phyloP scores from a whole-genome alignment of 2,113 vertebrate genomes.

The Passer montanus region DNA sequence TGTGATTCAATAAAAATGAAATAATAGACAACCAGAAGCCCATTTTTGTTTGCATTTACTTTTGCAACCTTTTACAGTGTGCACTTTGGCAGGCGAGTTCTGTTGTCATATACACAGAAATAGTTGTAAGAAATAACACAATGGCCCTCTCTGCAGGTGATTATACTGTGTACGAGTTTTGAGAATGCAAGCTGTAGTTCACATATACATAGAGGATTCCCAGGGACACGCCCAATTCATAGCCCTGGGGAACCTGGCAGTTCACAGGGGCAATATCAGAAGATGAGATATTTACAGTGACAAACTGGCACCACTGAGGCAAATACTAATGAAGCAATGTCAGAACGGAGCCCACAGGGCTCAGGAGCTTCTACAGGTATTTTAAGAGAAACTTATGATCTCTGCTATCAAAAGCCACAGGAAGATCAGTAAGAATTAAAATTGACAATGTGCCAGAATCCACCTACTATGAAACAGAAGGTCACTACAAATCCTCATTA shows the following conservation, averaged over 20 bases:
- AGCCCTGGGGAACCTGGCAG: constrained; percentile 41
- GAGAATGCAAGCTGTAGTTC: neutral
- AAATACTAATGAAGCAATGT: constrained; percentile 65
- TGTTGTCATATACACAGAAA: neutral
- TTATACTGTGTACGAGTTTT: neutral
- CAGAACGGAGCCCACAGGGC: constrained; percentile 36
- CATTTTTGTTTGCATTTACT: neutral
- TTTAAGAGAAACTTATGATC: constrained; percentile 68
- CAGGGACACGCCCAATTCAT: constrained; percentile 49
- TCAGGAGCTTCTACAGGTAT: constrained; percentile 49
- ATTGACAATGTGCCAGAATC: constrained; percentile 70
- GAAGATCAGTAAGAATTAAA: constrained; percentile 74
- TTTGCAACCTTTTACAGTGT: neutral
- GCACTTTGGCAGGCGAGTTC: neutral
- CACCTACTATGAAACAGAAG: constrained; percentile 72
- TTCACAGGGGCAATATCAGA: constrained; percentile 56
- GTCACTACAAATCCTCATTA: constrained; percentile 77
- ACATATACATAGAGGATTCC: neutral
- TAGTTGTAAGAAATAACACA: neutral
- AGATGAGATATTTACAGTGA: constrained; percentile 56
- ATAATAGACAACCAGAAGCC: neutral
- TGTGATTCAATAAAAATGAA: neutral
- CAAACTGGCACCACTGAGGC: constrained; percentile 48
- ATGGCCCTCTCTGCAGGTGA: neutral
- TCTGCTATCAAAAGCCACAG: constrained; percentile 67